Evolutionary conservation across 2,888 invertebrate species (phyloP), one percentile per base, ranked within the genome.

Genomic region (Agrilus cyanescens): DNA sequence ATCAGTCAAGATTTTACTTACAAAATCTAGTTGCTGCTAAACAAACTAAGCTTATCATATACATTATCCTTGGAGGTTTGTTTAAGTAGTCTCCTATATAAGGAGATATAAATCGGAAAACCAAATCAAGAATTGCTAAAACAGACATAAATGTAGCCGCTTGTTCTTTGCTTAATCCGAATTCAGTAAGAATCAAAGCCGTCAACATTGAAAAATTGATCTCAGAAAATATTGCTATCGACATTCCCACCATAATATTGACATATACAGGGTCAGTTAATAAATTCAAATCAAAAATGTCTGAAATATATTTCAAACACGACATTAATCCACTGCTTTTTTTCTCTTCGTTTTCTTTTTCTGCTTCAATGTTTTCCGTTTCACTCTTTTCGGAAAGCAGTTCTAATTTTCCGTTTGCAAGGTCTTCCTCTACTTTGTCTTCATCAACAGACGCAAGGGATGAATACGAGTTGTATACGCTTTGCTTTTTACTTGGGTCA

Each of bases 181-280:
- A 72, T 50, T 81, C 81, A 33, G 68, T 69, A 7, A 82, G 60
- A 44, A 82, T 80, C 34, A 81, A 75, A 3, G 81, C 79, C 5
- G 77, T 68, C 35, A 81, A 55, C 8, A 77, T 57, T 0, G 79
- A 74, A 55, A 82, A 82, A 54, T 80, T 81, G 0, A 77, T 70
- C 58, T 82, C 82, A 0, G 77, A 78, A 52, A 78, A 77, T 12
- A 77, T 69, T 2, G 79, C 80, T 29, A 80, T 58, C 0, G 80
- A 76, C 56, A 81, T 63, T 20, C 81, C 81, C 36, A 79, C 44
- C 65, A 79, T 69, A 48, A 82, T 75, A 53, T 75, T 80, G 1
- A 80, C 70, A 55, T 78, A 82, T 50, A 75, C 67, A 18, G 76
- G 75, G 61, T 82, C 81, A 46, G 63, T 70, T 10, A 82, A 58